A percentile compares a stretch with the other conserved stretches of the same genome.
Conservation (phyloP, 1,140 invertebrate species). For the Plectus sambesii region DNA sequence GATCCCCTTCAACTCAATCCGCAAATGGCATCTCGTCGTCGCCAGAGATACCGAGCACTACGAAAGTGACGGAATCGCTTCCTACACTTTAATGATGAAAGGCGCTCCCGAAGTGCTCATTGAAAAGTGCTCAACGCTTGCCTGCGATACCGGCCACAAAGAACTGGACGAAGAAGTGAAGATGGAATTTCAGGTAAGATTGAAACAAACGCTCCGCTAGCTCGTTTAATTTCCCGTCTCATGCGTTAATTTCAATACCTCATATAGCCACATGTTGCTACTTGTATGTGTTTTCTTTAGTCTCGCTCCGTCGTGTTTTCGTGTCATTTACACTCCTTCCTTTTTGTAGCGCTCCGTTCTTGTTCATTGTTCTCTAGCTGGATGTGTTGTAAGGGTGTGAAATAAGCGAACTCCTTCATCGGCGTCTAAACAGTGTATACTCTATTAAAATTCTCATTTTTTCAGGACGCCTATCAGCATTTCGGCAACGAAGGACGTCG, state of each 20-base stretch:
- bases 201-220: conserved; percentile 7
- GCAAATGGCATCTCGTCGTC: conserved; percentile 40
- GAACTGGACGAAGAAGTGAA: conserved; percentile 37
- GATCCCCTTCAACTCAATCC: conserved; percentile 42
- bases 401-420: no score
- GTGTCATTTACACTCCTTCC: no score
- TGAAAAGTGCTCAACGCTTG: conserved; percentile 25
- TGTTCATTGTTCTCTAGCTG: no score
- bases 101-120: conserved; percentile 39
- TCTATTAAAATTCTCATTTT: not conserved
- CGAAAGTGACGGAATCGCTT: conserved; percentile 16
- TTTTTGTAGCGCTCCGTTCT: no score
- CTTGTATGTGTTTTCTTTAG: conserved; percentile 1
- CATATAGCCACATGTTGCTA: no score
- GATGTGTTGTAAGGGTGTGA: no score
- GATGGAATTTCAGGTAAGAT: conserved; percentile 31
- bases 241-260: no score
- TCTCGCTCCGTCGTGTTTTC: conserved; percentile 1
- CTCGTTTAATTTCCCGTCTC: no score
- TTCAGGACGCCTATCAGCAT: conserved; percentile 30
- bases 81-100: conserved; percentile 41
- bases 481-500: conserved; percentile 36
- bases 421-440: no score
- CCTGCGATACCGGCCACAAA: conserved; percentile 26
- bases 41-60: no score